Base-by-base conservation (phyloP, 2,888 invertebrate genomes). In the Oligia fasciuncula region DNA sequence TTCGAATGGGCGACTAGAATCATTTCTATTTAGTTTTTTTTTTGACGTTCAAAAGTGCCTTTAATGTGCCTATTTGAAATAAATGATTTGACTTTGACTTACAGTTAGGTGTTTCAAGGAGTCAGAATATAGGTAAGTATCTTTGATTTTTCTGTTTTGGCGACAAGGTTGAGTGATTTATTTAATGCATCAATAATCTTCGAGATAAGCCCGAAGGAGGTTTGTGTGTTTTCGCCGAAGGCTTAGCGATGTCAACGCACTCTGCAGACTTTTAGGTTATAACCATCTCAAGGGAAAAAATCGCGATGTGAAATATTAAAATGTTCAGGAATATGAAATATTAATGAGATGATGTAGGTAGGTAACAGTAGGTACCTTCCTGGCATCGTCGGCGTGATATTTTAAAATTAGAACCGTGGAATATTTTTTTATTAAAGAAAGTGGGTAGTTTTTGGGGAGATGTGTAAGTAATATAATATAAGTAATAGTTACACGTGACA, bases 301-400 rank as follows among this genome's bases (percentile, higher is more conserved):
- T 66, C 49, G 51, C 29, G 57, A 62, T 19, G 46, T 60, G 8
- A 75, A 79, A 79, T 86, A 83, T 78, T 75, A 79, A 83, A 86
- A 76, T 73, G n/a, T 76, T 79, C n/a, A 29, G 13, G 46, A 70
- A 79, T 70, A 70, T 79, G 63, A 84, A 70, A 71, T 67, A 71
- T 85, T 73, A 77, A 85, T 11, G 60, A 73, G 49, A 68, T 62
- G 19, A 57, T 49, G n/a, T 63, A 79, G 17, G n/a, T 63, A 63
- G 19, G 29, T 29, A 13, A n/a, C n/a, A n/a, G n/a, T n/a, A n/a
- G n/a, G 3, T 57, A 65, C 65, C 46, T n/a, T 66, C 13, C 3
- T 19, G 57, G 14, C n/a, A 46, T 29, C 46, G 23, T 29, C 19
- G 35, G 46, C n/a, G 19, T 43, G 2, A 11, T 65, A 60, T 70